Base-by-base conservation (phyloP, 92 coral and sea anemone genomes). In the Muricea muricata region DNA sequence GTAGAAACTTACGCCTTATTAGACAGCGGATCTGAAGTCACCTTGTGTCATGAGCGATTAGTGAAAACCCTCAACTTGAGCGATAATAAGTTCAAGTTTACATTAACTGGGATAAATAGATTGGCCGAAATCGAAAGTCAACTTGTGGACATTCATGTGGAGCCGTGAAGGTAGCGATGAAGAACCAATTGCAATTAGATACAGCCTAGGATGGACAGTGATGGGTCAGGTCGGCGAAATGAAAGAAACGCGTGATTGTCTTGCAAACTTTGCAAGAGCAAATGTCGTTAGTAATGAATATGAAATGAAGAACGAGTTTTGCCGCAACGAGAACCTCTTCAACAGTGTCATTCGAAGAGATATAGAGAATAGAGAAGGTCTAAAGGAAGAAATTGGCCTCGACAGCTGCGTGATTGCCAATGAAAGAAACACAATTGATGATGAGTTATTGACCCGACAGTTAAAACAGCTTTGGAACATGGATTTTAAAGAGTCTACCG, bases 151-250 rank as follows among this genome's bases (percentile, higher is more conserved):
- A 77, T 85, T 40, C 54, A 45, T 30, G 93, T 93, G 39, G 81
- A 48, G 66, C 91, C 91, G 14, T 15, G 80, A 63, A 48, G 90
- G 90, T 50, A 71, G 84, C 6, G 9, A 50, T 26, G 79, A 70
- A 29, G 83, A 87, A 37, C 90, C 88, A 45, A 52, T 85, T 17
- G 91, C 94, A 21, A 42, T 81, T 26, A 46, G 86, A 50, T 88
- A 88, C 40, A 88, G 92, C 57, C 76, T 92, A 54, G 93, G 95
- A 60, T 92, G 91, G 91, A 92, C 90, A 55, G 92, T 88, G 67
- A 88, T 85, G 86, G 92, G 94, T 31, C 90, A 86, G 21, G 65
- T 91, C 35, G 88, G 92, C 37, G 88, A 84, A 23, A 25, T 34
- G 79, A 85, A 88, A 69, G 73, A 76, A 23, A 35, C 33, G 73